Evolutionary conservation across 2,113 vertebrate genomes (phyloP).

Genomic region (Lanius collurio): DNA sequence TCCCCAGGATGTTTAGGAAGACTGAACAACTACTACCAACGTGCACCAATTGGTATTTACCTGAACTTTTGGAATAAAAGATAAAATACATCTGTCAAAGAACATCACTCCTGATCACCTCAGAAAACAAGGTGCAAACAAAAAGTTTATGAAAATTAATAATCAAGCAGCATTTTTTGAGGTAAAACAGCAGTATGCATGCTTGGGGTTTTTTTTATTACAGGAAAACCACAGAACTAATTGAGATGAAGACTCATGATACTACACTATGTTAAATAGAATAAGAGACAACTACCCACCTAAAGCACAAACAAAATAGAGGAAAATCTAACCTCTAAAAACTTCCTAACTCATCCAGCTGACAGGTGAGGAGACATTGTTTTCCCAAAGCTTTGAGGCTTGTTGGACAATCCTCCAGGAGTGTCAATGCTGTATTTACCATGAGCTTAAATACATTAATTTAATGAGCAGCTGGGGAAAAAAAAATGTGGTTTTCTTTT

Average conservation of each 20-base stretch:
- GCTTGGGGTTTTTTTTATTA: background rate
- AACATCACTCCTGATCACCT: background rate
- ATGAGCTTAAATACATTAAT: background rate
- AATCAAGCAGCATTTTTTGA: background rate
- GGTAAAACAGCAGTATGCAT: background rate
- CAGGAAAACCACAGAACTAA: background rate
- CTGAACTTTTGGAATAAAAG: background rate
- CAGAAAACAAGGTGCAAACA: background rate
- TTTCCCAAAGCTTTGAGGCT: background rate
- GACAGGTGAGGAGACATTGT: background rate
- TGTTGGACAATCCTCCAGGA: background rate
- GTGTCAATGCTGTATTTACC: background rate
- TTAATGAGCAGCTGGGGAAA: background rate
- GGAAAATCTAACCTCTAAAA: background rate
- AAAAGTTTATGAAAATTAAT: background rate
- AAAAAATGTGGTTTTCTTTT: background rate
- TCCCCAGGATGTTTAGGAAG: background rate
- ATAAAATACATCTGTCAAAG: accelerated
- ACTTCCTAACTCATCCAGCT: background rate
- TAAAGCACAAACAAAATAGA: background rate
- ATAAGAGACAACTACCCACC: background rate
- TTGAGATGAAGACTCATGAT: background rate
- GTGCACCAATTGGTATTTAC: accelerated
- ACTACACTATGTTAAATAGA: background rate
- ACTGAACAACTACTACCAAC: background rate